Evolutionary conservation across 1,140 invertebrate species (phyloP).

Genomic region (Nasonia vitripennis): DNA sequence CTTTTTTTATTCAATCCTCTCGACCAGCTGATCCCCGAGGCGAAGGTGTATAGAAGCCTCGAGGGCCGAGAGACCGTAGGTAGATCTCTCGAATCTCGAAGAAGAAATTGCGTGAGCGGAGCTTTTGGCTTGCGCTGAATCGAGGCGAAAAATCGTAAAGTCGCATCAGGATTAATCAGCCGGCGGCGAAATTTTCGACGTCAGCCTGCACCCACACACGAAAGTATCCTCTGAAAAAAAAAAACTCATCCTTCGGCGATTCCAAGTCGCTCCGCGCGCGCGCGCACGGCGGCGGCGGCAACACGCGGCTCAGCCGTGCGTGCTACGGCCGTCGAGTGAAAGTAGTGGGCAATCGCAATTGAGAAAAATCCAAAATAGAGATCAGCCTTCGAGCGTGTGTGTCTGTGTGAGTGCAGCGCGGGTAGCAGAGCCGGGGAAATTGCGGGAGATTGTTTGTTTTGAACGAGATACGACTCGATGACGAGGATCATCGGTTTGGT

Average conservation of each 20-base stretch:
- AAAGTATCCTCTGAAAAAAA: not conserved
- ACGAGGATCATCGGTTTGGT: too few species aligned
- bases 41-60: too few species aligned
- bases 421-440: conserved; percentile 27
- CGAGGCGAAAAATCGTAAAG: too few species aligned
- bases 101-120: not conserved
- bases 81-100: too few species aligned
- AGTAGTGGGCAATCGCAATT: conserved; percentile 40
- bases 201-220: too few species aligned
- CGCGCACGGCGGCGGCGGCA: not conserved
- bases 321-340: conserved; percentile 29
- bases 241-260: conserved; percentile 17
- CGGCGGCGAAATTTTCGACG: too few species aligned
- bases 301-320: not conserved
- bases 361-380: conserved; percentile 48
- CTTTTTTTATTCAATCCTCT: not conserved
- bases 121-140: not conserved
- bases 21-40: not conserved
- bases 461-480: not conserved
- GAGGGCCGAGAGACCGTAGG: too few species aligned
- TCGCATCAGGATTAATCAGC: too few species aligned
- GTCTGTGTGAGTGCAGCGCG: not conserved
- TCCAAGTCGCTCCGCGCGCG: not conserved
- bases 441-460: conserved; percentile 9
- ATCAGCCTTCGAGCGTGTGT: conserved; percentile 28